Conservation (phyloP, 1,140 invertebrate genomes). For the Penaeus chinensis region DNA sequence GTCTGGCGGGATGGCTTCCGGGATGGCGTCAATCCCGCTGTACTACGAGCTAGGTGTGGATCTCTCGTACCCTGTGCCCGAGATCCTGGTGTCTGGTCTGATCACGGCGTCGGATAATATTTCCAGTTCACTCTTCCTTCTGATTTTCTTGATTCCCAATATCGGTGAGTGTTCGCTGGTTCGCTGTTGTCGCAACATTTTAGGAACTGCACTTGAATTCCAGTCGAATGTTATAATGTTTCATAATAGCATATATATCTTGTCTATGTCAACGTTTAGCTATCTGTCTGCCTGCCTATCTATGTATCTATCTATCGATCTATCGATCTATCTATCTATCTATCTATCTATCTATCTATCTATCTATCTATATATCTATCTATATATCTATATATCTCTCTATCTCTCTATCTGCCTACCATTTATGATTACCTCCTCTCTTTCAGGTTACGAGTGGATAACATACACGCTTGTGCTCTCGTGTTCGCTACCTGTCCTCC, state of each 20-base stretch:
- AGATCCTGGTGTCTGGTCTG: slow-evolving; percentile 25
- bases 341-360: not conserved
- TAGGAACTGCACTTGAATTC: no score
- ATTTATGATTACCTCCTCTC: no score
- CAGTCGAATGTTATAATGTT: no score
- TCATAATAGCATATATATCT: not conserved
- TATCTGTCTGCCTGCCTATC: no score
- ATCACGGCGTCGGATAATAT: slow-evolving; percentile 25
- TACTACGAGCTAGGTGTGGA: not conserved
- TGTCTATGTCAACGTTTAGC: no score
- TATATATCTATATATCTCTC: not conserved
- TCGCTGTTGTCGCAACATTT: not conserved
- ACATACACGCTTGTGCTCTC: no score
- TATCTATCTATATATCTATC: slow-evolving; percentile 21
- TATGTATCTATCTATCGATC: no score
- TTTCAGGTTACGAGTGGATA: no score
- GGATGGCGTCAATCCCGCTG: not conserved
- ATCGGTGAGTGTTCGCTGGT: not conserved
- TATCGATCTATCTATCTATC: no score
- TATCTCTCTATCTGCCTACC: no score
- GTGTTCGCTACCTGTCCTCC: no score
- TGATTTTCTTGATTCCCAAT: slow-evolving; percentile 37
- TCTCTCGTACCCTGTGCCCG: not conserved
- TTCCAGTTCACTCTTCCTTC: not conserved
- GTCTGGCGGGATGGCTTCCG: not conserved